Conservation (phyloP, 2,888 invertebrate genomes). For the Nomada fabriciana region DNA sequence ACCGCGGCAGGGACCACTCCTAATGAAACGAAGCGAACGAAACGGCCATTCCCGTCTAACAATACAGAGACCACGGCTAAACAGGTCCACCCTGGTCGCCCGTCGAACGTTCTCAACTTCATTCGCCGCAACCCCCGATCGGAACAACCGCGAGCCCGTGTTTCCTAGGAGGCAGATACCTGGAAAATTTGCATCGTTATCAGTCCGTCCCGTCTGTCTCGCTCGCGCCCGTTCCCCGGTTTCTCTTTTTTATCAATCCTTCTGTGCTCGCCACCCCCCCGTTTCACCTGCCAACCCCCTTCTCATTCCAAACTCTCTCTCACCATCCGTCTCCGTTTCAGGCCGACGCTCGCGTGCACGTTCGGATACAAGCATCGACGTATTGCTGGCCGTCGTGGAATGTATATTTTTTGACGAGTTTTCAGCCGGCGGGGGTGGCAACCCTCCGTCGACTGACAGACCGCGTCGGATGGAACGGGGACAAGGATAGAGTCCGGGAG, state of each 20-base stretch:
- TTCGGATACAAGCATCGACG: constrained; percentile 59
- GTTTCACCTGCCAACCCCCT: constrained; percentile 7
- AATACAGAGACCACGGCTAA: constrained; percentile 28
- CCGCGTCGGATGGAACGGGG: constrained; percentile 61
- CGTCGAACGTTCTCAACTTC: constrained; percentile 41
- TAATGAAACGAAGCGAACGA: constrained; percentile 11
- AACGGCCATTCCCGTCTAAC: not conserved
- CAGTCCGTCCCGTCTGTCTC: constrained; percentile 20
- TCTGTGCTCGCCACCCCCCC: not conserved
- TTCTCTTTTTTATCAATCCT: constrained; percentile 23
- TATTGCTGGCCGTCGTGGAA: constrained; percentile 63
- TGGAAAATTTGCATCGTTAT: constrained; percentile 66
- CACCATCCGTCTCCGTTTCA: constrained; percentile 17
- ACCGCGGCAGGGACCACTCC: not conserved
- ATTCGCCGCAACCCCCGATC: constrained; percentile 31
- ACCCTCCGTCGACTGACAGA: constrained; percentile 63
- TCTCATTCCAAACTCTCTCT: constrained; percentile 1
- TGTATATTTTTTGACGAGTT: constrained; percentile 75
- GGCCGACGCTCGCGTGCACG: constrained; percentile 27
- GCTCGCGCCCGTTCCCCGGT: not conserved
- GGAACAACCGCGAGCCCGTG: constrained; percentile 52
- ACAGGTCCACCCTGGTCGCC: constrained; percentile 15
- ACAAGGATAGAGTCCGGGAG: constrained; percentile 69
- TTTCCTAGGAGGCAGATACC: constrained; percentile 48
- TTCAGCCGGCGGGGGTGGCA: constrained; percentile 59